A percentile compares a stretch with the other conserved stretches of the same genome.
phyloP scores from a whole-genome alignment of 2,797 vertebrate genomes.

The Schizopygopsis pylzovi region DNA sequence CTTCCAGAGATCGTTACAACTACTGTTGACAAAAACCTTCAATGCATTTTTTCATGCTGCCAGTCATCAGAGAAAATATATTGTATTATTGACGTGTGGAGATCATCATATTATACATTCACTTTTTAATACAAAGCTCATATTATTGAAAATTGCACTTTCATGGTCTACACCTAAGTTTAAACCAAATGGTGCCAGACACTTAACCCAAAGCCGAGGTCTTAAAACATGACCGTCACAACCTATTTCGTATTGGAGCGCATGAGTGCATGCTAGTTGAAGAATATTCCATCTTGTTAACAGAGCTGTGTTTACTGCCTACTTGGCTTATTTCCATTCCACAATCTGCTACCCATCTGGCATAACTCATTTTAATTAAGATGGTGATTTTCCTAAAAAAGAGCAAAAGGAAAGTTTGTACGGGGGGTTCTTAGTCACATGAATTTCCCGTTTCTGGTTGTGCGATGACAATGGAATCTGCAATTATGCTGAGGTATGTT shows the following conservation, averaged over 20 bases:
- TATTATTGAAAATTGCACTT: neutral
- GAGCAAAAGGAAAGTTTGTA: slow-evolving; percentile 7
- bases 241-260: slow-evolving; percentile 18
- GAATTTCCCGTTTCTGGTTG: slow-evolving; percentile 55
- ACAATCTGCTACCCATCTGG: slow-evolving; percentile 71
- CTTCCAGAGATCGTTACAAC: too few species aligned
- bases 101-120: neutral
- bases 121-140: neutral
- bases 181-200: neutral
- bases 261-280: slow-evolving; percentile 35
- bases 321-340: slow-evolving; percentile 66
- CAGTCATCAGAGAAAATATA: neutral
- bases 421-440: slow-evolving; percentile 53
- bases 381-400: slow-evolving; percentile 55
- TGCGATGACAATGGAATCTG: slow-evolving; percentile 54
- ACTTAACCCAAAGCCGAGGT: slow-evolving; percentile 1
- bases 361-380: slow-evolving; percentile 69
- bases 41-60: neutral
- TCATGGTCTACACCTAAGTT: neutral
- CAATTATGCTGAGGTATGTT: slow-evolving; percentile 51
- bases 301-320: slow-evolving; percentile 61
- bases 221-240: slow-evolving; percentile 30
- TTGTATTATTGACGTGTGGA: neutral
- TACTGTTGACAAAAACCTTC: neutral
- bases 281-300: slow-evolving; percentile 56